Conservation (phyloP, 2,888 invertebrate species). For the Orchesellides sinensis region DNA sequence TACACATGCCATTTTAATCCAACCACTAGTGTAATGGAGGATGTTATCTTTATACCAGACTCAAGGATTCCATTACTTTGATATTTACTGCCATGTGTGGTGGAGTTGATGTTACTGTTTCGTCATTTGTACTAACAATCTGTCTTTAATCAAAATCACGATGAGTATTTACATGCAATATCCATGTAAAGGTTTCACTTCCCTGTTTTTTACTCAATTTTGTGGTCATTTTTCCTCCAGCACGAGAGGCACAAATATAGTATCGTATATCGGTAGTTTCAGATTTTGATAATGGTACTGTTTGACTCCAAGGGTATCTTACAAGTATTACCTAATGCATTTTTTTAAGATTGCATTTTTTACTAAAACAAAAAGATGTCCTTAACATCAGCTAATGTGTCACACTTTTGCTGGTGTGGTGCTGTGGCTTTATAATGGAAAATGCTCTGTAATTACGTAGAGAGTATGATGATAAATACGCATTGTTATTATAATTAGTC, state of each 20-base stretch:
- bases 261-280: background rate
- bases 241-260: no score
- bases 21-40: background rate
- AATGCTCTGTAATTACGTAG: no score
- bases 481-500: no score
- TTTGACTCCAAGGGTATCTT: background rate
- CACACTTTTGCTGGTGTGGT: no score
- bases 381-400: no score
- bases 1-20: background rate
- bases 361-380: slow-evolving; percentile 23
- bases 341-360: background rate
- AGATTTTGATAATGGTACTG: background rate
- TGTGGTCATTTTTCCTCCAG: slow-evolving; percentile 58
- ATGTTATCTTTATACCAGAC: background rate
- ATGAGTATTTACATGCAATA: slow-evolving; percentile 33
- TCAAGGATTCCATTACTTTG: slow-evolving; percentile 45
- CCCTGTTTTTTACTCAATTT: slow-evolving; percentile 42
- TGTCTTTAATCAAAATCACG: slow-evolving; percentile 9
- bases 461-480: no score
- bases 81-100: slow-evolving; percentile 25
- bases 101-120: slow-evolving; percentile 3
- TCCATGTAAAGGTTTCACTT: no score
- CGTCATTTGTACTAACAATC: background rate
- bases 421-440: no score
- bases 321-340: background rate